Base-by-base conservation (phyloP, 2,113 vertebrate genomes). In the Leptodactylus fuscus region DNA sequence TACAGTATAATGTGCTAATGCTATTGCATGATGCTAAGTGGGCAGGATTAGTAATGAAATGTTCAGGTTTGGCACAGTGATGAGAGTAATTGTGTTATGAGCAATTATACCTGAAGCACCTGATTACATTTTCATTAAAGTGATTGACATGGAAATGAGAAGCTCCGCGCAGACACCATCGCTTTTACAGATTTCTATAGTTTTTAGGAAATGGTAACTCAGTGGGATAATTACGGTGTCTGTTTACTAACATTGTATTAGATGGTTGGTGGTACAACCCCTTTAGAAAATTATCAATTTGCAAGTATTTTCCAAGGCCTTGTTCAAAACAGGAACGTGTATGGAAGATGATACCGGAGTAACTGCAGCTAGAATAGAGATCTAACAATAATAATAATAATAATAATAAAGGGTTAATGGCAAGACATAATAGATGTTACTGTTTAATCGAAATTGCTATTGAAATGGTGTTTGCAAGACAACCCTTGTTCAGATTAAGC, bases 121-220 rank as follows among this genome's bases (percentile, higher is more conserved):
- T 80, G 77, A 80, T 80, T 80, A 80, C 77, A 62, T 80, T 55
- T 80, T 80, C 77, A 80, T 80, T 80, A 80, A 58, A 24, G 34
- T 80, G 77, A 80, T 55, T 80, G 77, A 80, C 53, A 80, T 44
- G 77, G 77, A 62, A 80, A 80, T 80, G 77, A 79, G 76, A 62
- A 41, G n/a, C 38, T 76, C 73, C 44, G 7, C 10, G 16, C 32
- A 55, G 49, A 53, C 51, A n/a, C 20, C 53, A 78, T 80, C 55
- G 24, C 32, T 15, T 53, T 41, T 38, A 13, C 20, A 44, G 32
- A 80, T 80, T 62, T 80, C 29, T 6, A 29, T 44, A 13, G 13
- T 44, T 62, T 80, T 80, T 18, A 38, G 36, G 38, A 41, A 44
- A 18, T n/a, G 9, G 9, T 15, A 20, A 12, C 32, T 78, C 29